phyloP scores from a whole-genome alignment of 2,888 invertebrate genomes.

The Chironomus riparius region DNA sequence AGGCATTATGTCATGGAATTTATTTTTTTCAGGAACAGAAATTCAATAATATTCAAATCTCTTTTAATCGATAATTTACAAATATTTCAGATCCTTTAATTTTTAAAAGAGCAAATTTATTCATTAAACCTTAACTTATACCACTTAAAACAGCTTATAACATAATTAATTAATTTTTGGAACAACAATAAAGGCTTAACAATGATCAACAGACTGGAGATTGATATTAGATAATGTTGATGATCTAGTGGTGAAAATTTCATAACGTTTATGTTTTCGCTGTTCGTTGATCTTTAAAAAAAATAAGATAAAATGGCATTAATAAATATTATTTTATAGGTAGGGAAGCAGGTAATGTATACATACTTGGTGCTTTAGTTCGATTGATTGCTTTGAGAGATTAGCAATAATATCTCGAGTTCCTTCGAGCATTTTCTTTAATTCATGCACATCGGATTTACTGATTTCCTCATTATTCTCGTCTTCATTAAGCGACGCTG shows the following conservation, averaged over 20 bases:
- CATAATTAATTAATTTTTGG: too few species aligned
- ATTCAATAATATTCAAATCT: too few species aligned
- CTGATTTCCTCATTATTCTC: constrained; percentile 65
- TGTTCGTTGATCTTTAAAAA: constrained; percentile 79
- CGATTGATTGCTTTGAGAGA: constrained; percentile 76
- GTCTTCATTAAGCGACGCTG: constrained; percentile 91
- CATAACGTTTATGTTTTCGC: constrained; percentile 85
- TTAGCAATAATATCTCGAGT: constrained; percentile 66
- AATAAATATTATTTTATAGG: not conserved
- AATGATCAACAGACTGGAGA: not conserved
- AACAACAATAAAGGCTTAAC: not conserved
- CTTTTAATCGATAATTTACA: too few species aligned
- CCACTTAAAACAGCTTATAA: too few species aligned
- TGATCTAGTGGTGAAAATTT: constrained; percentile 61
- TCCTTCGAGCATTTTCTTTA: constrained; percentile 75
- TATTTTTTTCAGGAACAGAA: too few species aligned
- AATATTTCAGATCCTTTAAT: too few species aligned
- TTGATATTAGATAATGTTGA: not conserved
- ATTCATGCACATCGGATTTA: constrained; percentile 80
- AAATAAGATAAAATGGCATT: constrained; percentile 2
- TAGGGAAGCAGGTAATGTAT: not conserved
- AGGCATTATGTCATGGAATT: too few species aligned
- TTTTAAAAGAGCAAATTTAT: too few species aligned
- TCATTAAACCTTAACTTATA: too few species aligned
- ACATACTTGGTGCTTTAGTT: constrained; percentile 73